Conservation (phyloP, 2,888 invertebrate genomes). For the Erebia aethiops region DNA sequence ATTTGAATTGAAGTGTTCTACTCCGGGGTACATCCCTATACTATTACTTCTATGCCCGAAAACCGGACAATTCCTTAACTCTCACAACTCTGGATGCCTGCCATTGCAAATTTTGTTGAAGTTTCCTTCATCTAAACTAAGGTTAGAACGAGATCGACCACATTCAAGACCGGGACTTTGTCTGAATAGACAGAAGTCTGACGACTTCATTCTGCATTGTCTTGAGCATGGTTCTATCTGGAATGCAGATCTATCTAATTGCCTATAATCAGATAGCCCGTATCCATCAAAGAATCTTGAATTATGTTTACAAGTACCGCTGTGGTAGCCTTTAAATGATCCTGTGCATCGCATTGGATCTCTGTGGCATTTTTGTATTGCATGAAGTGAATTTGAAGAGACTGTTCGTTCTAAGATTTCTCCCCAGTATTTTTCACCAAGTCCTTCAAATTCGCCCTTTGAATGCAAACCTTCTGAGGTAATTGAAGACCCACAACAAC, state of each 20-base stretch:
- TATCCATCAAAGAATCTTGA: conserved; percentile 75
- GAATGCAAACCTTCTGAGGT: conserved; percentile 77
- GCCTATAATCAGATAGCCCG: conserved; percentile 70
- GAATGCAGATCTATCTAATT: conserved; percentile 74
- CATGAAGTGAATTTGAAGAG: conserved; percentile 89
- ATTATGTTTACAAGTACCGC: conserved; percentile 69
- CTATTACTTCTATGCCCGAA: conserved; percentile 82
- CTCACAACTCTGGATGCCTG: conserved; percentile 81
- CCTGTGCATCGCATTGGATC: conserved; percentile 72
- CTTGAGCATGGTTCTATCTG: conserved; percentile 78
- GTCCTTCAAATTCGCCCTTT: conserved; percentile 85
- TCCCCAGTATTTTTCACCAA: conserved; percentile 89
- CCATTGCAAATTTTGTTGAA: conserved; percentile 77
- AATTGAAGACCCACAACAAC: conserved; percentile 75
- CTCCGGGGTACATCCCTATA: conserved; percentile 74
- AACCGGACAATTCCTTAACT: conserved; percentile 78
- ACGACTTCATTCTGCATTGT: conserved; percentile 75
- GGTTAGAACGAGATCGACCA: conserved; percentile 75
- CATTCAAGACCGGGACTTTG: conserved; percentile 71
- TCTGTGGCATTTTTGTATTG: conserved; percentile 83
- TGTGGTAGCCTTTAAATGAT: conserved; percentile 76
- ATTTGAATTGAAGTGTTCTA: conserved; percentile 77
- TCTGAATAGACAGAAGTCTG: conserved; percentile 75
- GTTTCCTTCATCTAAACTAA: conserved; percentile 77
- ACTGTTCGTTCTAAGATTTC: conserved; percentile 91